Evolutionary conservation across 2,113 vertebrate genomes (phyloP).

Genomic region (Suricata suricatta): DNA sequence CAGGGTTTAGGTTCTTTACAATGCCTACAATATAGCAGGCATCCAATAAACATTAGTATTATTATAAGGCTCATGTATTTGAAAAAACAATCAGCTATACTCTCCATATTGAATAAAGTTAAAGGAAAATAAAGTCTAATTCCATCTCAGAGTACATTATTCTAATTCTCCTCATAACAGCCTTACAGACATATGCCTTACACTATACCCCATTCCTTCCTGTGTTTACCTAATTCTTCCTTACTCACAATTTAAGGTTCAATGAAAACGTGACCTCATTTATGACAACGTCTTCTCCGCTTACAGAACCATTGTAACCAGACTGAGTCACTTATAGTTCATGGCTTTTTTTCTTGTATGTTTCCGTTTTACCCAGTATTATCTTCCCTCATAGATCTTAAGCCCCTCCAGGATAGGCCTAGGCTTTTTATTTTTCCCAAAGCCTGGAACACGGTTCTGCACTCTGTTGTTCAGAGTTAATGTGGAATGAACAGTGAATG

Average conservation of each 20-base stretch:
- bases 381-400: neutral
- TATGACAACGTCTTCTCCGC: neutral
- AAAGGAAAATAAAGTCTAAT: constrained; percentile 21
- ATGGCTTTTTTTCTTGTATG: neutral
- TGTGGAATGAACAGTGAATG: neutral
- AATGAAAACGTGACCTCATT: neutral
- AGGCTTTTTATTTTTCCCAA: neutral
- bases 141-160: neutral
- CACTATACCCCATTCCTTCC: neutral
- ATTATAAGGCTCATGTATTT: neutral
- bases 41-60: neutral
- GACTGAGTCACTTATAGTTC: neutral
- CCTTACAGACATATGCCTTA: neutral
- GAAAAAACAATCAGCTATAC: neutral
- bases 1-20: neutral
- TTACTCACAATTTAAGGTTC: neutral
- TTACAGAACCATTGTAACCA: neutral
- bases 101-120: neutral
- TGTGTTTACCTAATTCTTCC: neutral
- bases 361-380: neutral
- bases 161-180: neutral
- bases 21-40: neutral
- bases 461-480: neutral
- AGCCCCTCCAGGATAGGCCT: neutral
- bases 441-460: neutral